Evolutionary conservation across 2,113 vertebrate genomes (phyloP), one percentile per base, ranked within the genome.

Genomic region (Tychaedon coryphoeus): DNA sequence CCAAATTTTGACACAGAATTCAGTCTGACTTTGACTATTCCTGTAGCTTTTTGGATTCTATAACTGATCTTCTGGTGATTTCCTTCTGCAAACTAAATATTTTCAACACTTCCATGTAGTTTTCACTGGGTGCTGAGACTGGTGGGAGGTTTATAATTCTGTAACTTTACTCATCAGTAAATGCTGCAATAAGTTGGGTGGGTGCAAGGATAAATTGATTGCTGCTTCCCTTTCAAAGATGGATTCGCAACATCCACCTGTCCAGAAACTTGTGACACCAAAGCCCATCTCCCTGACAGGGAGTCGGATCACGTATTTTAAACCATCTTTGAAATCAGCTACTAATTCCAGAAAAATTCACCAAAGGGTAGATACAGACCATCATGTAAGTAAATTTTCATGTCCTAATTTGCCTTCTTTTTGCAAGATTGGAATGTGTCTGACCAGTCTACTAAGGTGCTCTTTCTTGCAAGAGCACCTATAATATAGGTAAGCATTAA

Each of bases 201-300:
- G 7, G 8, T 75, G 43, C 26, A 3, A 79, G 42, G 34, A 70
- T 90, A 66, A 88, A 80, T 34, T 92, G 54, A 83, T 92, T 97
- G 74, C 62, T 95, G 9, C 76, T 98, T 98, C 66, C 34, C 60
- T 97, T 95, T 93, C 58, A 73, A 96, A 99, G 99, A 90, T 98
- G 98, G 98, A 99, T 61, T 95, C 96, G 1, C 96, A 96, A 19
- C 96, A 97, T 83, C 99, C 99, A 45, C 99, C 99, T 29, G 98
- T 99, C 76, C 98, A 99, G 98, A 99, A 98, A 95, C 97, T 99
- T 14, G 89, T 99, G 95, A 98, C 98, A 81, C 99, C 99, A 73
- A 96, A 98, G 90, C 90, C 97, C 67, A 91, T 98, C 80, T 96
- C 98, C 29, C 95, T 98, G 84, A 97, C 98, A 78, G 82, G 96